Conservation (phyloP, 2,113 vertebrate genomes). For the Panthera uncia region DNA sequence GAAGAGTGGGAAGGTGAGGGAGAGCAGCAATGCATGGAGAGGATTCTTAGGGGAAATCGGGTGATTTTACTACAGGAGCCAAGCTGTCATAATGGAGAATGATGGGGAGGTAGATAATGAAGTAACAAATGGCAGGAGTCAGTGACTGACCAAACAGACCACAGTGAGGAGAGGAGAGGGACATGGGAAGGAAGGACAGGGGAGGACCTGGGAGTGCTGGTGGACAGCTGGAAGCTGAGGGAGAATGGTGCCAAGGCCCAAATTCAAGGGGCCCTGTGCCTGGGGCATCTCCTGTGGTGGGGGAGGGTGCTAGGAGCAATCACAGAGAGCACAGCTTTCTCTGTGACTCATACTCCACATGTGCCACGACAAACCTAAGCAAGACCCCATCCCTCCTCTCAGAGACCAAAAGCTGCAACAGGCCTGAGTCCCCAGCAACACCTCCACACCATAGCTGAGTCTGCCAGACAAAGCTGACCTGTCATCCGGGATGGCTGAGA, state of each 20-base stretch:
- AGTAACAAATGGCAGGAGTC: neutral
- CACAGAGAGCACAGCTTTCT: neutral
- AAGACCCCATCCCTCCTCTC: neutral
- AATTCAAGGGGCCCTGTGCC: neutral
- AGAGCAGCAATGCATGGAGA: neutral
- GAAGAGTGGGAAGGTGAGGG: neutral
- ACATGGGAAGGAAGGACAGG: neutral
- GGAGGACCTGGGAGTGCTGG: neutral
- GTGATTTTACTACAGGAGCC: neutral
- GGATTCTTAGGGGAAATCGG: neutral
- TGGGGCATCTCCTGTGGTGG: neutral
- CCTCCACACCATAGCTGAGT: neutral
- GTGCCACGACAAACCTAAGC: neutral
- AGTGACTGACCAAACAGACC: neutral
- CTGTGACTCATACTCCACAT: too few species aligned
- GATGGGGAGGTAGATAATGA: neutral
- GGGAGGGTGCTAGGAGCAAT: neutral
- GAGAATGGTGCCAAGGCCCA: neutral
- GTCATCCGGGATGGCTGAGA: rapidly evolving
- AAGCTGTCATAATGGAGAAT: neutral
- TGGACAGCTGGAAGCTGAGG: neutral
- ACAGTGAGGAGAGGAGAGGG: neutral
- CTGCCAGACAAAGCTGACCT: neutral
- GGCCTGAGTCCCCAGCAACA: rapidly evolving
- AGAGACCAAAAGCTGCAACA: too few species aligned